Evolutionary conservation across 2,113 vertebrate genomes (phyloP), one percentile per base, ranked within the genome.

Genomic region (Etheostoma spectabile): DNA sequence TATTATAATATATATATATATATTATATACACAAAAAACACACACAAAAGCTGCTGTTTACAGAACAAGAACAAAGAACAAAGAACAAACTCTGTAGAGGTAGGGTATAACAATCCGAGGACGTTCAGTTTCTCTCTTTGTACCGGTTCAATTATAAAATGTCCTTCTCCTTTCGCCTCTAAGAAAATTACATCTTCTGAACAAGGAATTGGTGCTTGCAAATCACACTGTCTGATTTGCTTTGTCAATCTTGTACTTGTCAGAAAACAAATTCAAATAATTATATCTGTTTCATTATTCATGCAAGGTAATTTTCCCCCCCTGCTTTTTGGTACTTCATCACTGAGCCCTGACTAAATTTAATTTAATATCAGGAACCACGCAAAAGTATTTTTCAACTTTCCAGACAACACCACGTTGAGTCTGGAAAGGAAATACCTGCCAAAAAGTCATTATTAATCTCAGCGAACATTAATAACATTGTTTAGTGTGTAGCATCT

Each of bases 231-330:
- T 67, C 82, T 63, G 63, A 77, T 68, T 56, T 71, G 61, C 21
- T 79, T 77, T 65, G 27, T 83, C 74, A 84, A 24, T 82, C 55
- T 65, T 72, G 18, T 24, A 56, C 42, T 57, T 75, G 65, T 88
- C 77, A 73, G 77, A 71, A 86, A 87, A 89, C 70, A 80, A 82
- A 89, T 81, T 91, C 51, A 88, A 80, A 68, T 56, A 75, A 82
- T 56, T 83, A 79, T 19, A 0, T 75, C 8, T 74, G 30, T 66
- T 90, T 22, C 79, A 86, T 87, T 84, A 92, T 91, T 93, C 42
- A 85, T 74, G 38, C 27, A 18, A 38, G 45, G 55, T 79, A 4
- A 60, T 71, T 82, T 48, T 59, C n/a, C 6, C 27, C 16, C 1
- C 22, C 22, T n/a, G 35, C 45, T 66, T 64, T 81, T 72, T 74